Evolutionary conservation across 2,888 invertebrate species (phyloP).

Genomic region (Cantharis lateralis): DNA sequence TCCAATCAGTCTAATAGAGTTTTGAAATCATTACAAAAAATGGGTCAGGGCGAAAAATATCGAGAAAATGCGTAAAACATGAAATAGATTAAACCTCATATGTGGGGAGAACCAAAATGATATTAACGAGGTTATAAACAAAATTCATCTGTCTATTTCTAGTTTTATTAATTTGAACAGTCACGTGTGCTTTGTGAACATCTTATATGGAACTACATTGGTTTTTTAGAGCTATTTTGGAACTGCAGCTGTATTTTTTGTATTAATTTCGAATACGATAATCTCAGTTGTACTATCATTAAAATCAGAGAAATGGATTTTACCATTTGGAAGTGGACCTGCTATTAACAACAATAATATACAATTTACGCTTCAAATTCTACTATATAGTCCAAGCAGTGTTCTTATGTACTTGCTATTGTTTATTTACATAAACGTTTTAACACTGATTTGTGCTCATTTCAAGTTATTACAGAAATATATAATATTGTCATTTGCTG

Average conservation of each 20-base stretch:
- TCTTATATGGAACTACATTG: no score
- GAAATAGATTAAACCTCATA: no score
- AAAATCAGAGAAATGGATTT: background rate
- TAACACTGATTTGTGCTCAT: background rate
- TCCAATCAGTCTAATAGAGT: no score
- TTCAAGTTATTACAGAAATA: background rate
- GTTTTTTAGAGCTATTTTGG: background rate
- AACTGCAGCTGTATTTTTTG: background rate
- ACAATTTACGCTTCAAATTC: background rate
- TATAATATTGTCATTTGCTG: background rate
- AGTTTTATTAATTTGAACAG: no score
- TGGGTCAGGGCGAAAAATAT: no score
- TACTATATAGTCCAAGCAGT: background rate
- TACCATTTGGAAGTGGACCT: background rate
- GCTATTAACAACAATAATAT: background rate
- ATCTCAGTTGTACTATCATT: background rate
- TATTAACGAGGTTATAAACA: no score
- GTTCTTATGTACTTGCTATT: fast-evolving
- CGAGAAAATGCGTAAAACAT: no score
- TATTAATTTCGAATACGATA: background rate
- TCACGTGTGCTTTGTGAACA: no score
- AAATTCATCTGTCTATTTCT: no score
- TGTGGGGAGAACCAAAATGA: no score
- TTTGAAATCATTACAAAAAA: no score
- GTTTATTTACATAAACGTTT: background rate